Evolutionary conservation across 2,113 vertebrate species (phyloP), one percentile per base, ranked within the genome.

Genomic region (Nycticryphes semicollaris): DNA sequence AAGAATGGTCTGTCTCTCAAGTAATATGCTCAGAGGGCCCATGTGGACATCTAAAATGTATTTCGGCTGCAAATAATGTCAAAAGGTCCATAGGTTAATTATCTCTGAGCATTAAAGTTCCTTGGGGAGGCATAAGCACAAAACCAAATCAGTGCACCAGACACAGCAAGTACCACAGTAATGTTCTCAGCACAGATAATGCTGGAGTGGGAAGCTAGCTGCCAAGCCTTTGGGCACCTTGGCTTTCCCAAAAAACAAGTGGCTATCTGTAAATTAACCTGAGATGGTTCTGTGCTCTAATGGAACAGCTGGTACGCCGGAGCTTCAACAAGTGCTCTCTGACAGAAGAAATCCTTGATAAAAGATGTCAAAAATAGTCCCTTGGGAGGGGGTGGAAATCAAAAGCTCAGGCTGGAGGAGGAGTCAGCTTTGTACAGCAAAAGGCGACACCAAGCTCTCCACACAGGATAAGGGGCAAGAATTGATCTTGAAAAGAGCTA

Each of bases 41-140:
- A 1, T 33, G 14, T 47, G 47, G 50, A 43, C 39, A n/a, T 59
- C 51, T 39, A 48, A 82, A 89, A 12, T 10, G 9, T 51, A 73
- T 92, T 94, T 76, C 50, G 92, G 63, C 68, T 90, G 28, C 67
- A 63, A 60, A 81, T 64, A 74, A 89, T 86, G 86, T 93, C 92
- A 78, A 21, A 90, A 90, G 35, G 73, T 81, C 24, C 3, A 0
- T 9, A 24, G 89, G 68, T 93, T 94, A 90, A 94, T 96, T 94
- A 84, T 59, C 28, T 84, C 45, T 63, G 66, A 90, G 37, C 48
- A 7, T 78, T 84, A 24, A 45, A 60, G 30, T 45, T 77, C 88
- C 57, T 64, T 43, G 16, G 70, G 83, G 82, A 92, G 37, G 14
- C 43, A 48, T 18, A 47, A 88, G 60, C 30, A 50, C 33, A 66